Base-by-base conservation (phyloP, 2,113 vertebrate genomes). In the Trematomus loennbergii region DNA sequence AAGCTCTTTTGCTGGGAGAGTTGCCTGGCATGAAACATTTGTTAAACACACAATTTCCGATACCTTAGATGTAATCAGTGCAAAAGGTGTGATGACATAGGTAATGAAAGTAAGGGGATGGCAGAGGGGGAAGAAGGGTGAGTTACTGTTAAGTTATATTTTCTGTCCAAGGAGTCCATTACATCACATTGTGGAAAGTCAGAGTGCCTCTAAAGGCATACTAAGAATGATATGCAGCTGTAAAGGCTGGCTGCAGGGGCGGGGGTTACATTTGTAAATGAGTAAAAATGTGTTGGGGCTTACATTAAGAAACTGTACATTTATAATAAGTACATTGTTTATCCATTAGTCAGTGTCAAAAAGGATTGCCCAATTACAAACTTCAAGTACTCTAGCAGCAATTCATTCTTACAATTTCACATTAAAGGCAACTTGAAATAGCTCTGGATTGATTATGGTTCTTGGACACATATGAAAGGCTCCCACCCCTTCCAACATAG, bases 31-130 rank as follows among this genome's bases (percentile, higher is more conserved):
- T 40, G 33, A 82, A 75, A 79, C 88, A 93, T 88, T 81, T 83
- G 82, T 90, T 88, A 87, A 91, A 91, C 83, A 78, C 89, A 88
- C 91, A 79, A 82, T 92, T 90, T 83, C 75, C 50, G 59, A 81
- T 74, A 84, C 70, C 70, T 62, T 52, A 72, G 86, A 91, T 90
- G 79, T 79, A 75, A 87, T 92, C 75, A 33, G 61, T 29, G 40
- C 20, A 75, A 72, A 86, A 88, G 81, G 67, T 89, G 79, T 57
- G 68, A 63, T 67, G 87, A 78, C 50, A 54, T 61, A 72, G 71
- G 64, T 81, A 82, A 85, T 86, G 74, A 82, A 87, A 59, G 64
- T 15, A 43, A 58, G 73, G 60, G 61, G 46, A 40, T 48, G 65
- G 54, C 12, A n/a, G 40, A 17, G 2, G 75, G 22, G 2, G 11